Evolutionary conservation across 2,797 vertebrate species (phyloP).

Genomic region (Enteromius argenteus): DNA sequence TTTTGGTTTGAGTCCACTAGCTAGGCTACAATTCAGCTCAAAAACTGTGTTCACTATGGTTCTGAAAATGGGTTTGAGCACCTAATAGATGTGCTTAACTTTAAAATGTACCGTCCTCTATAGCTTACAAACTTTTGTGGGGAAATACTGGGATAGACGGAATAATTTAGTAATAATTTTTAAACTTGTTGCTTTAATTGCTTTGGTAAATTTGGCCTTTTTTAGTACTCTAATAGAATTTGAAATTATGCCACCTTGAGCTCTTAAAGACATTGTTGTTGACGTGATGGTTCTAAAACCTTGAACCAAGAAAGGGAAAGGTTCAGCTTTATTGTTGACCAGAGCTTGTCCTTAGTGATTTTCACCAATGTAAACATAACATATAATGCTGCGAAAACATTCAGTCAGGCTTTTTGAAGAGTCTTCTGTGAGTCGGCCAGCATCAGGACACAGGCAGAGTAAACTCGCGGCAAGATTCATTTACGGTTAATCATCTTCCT

Average conservation of each 20-base stretch:
- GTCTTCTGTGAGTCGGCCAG: not conserved
- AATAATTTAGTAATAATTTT: not conserved
- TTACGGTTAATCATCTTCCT: conserved; percentile 27
- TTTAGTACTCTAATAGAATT: not conserved
- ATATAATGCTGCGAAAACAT: not conserved
- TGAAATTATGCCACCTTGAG: not conserved
- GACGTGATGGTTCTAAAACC: not conserved
- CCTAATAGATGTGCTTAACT: not conserved
- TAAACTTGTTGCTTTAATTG: not conserved
- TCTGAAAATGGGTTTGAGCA: not conserved
- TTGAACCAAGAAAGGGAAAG: not conserved
- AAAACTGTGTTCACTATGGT: not conserved
- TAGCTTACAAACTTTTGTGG: not conserved
- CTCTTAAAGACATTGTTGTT: not conserved
- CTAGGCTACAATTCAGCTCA: not conserved
- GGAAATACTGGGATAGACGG: not conserved
- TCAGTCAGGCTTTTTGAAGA: not conserved
- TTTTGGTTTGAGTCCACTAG: not conserved
- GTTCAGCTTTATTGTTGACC: not conserved
- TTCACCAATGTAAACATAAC: not conserved
- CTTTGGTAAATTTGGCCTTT: not conserved
- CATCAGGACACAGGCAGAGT: conserved; percentile 9
- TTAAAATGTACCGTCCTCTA: not conserved
- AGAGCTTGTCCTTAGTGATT: not conserved
- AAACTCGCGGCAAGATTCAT: not conserved